Percentiles rank a stretch among this genome's conserved stretches.
Conservation (phyloP, 2,113 vertebrate species). For the Sorex araneus region DNA sequence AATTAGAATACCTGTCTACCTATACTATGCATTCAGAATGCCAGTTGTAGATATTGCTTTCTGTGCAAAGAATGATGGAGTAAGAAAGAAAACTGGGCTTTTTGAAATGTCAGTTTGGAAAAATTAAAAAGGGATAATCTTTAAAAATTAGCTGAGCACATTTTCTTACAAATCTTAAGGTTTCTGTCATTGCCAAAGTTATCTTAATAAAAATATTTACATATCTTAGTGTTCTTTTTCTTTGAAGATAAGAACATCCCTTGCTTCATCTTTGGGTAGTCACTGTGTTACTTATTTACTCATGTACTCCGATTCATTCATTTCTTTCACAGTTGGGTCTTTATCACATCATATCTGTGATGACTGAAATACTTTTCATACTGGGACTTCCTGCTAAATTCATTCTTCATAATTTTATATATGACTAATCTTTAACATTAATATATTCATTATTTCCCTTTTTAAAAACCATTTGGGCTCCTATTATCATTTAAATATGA, state of each 20-base stretch:
- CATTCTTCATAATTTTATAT: background rate
- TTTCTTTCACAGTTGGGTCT: background rate
- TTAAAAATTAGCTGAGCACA: background rate
- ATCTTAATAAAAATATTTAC: constrained; percentile 20
- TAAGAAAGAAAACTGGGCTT: background rate
- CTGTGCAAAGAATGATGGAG: background rate
- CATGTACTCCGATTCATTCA: background rate
- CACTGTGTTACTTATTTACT: background rate
- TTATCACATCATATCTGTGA: background rate
- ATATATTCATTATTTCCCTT: constrained; percentile 9
- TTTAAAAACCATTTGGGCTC: background rate
- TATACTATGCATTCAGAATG: background rate
- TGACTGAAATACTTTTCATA: background rate
- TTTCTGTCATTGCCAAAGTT: constrained; percentile 11
- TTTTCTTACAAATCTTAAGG: constrained; percentile 40
- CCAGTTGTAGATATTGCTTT: background rate
- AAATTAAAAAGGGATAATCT: constrained; percentile 37
- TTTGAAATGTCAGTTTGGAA: constrained; percentile 31
- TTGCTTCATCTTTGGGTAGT: background rate
- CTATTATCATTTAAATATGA: background rate
- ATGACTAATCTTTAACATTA: constrained; percentile 25
- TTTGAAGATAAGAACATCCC: background rate
- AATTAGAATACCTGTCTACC: constrained; percentile 9
- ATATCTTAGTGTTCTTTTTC: constrained; percentile 15
- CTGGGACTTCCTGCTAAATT: background rate